Evolutionary conservation across 2,113 vertebrate genomes (phyloP).

Genomic region (Thamnaconus septentrionalis): DNA sequence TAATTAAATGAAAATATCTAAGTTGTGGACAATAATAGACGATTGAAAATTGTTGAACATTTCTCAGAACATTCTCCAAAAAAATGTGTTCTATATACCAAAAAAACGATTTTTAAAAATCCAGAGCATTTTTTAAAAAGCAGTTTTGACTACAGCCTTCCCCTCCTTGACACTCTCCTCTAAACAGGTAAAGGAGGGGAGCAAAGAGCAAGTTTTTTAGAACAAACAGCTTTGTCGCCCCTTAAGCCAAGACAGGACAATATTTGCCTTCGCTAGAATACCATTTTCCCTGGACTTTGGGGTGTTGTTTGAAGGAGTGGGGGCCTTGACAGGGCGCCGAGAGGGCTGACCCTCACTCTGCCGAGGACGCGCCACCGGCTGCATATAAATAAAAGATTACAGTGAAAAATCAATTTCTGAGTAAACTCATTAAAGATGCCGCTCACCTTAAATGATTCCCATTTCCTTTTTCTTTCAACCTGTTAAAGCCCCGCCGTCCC

Average conservation of each 20-base stretch:
- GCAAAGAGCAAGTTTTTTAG: constrained; percentile 77
- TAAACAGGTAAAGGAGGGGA: neutral
- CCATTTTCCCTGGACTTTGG: constrained; percentile 92
- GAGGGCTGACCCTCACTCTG: constrained; percentile 85
- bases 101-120: neutral
- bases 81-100: neutral
- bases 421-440: constrained; percentile 94
- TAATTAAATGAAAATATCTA: too few species aligned
- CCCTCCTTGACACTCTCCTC: constrained; percentile 3
- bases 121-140: too few species aligned
- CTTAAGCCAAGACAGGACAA: constrained; percentile 90
- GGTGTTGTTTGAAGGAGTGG: constrained; percentile 86
- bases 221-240: constrained; percentile 85
- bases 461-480: constrained; percentile 76
- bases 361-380: constrained; percentile 75
- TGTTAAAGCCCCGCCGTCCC: constrained; percentile 57
- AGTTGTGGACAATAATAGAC: too few species aligned
- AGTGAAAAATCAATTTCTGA: constrained; percentile 93
- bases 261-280: constrained; percentile 96
- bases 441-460: constrained; percentile 88
- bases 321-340: constrained; percentile 85
- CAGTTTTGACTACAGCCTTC: neutral
- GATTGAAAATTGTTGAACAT: too few species aligned
- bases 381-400: constrained; percentile 99
- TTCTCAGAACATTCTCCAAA: too few species aligned